A percentile compares a stretch with the other conserved stretches of the same genome.
These are phyloP conservation scores for Perca schrenkii DNA, from an alignment of 2,113 vertebrate genomes.

Conservation along the genomic window DNA sequence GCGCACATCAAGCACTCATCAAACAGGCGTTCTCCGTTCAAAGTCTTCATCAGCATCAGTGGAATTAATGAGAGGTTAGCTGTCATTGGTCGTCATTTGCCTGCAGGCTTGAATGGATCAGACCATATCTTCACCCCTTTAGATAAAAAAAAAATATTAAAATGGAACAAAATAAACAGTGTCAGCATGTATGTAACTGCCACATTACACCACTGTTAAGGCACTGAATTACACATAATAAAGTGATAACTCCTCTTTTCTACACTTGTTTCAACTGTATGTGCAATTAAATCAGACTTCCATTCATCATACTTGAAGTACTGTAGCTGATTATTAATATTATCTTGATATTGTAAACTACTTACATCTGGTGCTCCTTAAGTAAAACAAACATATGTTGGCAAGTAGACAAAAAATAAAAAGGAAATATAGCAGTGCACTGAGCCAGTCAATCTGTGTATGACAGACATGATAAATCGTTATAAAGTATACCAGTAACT, in stretches of 20 bases:
- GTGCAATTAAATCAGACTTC: background rate
- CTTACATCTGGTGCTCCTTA: background rate
- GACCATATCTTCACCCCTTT: constrained; percentile 86
- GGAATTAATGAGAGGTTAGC: background rate
- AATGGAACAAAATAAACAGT: background rate
- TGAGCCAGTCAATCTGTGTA: background rate
- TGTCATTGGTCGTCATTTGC: constrained; percentile 64
- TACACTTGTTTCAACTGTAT: background rate
- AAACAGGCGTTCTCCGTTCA: constrained; percentile 15
- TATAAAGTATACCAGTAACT: background rate
- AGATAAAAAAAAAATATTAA: background rate
- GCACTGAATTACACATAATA: background rate
- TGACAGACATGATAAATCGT: background rate
- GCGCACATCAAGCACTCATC: constrained; percentile 49
- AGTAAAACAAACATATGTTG: background rate
- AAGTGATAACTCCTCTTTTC: background rate
- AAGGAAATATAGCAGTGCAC: background rate
- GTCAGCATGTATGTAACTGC: background rate
- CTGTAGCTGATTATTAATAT: background rate
- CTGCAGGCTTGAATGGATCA: constrained; percentile 81
- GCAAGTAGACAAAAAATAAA: background rate
- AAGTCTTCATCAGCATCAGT: constrained; percentile 16
- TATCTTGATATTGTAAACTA: background rate
- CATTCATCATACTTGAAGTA: background rate
- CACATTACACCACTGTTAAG: background rate